These are phyloP conservation scores for Entelurus aequoreus DNA, from an alignment of 2,113 vertebrate species.

Conservation along the genomic window DNA sequence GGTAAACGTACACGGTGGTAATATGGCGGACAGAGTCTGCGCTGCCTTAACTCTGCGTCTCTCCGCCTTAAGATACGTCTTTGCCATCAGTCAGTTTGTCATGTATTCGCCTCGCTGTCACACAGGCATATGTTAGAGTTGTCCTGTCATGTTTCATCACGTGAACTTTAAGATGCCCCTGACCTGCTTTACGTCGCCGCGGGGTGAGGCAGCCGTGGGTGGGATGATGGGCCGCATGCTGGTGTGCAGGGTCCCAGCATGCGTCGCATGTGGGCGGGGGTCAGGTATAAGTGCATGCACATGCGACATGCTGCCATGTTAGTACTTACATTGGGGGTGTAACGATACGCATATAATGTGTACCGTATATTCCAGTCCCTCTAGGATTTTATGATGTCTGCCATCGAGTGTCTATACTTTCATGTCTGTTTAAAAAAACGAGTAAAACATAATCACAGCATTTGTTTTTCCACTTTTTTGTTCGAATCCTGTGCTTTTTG, in stretches of 20 bases:
- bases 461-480: no score
- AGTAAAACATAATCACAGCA: no score
- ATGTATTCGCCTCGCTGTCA: constrained; percentile 63
- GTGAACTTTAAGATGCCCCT: constrained; percentile 65
- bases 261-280: constrained; percentile 38
- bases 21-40: background rate
- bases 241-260: constrained; percentile 41
- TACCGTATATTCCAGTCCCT: no score
- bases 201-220: constrained; percentile 43
- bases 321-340: constrained; percentile 31
- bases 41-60: background rate
- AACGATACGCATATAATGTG: no score
- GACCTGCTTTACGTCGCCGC: constrained; percentile 60
- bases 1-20: background rate
- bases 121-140: constrained; percentile 57
- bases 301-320: constrained; percentile 46
- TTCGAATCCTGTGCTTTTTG: no score
- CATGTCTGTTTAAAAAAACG: no score
- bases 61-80: constrained; percentile 39
- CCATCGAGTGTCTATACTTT: no score
- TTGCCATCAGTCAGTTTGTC: constrained; percentile 50
- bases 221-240: constrained; percentile 35
- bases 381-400: no score
- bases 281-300: constrained; percentile 56
- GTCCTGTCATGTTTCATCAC: constrained; percentile 66